Evolutionary conservation across 2,113 vertebrate species (phyloP).

Genomic region (Anoura caudifer): DNA sequence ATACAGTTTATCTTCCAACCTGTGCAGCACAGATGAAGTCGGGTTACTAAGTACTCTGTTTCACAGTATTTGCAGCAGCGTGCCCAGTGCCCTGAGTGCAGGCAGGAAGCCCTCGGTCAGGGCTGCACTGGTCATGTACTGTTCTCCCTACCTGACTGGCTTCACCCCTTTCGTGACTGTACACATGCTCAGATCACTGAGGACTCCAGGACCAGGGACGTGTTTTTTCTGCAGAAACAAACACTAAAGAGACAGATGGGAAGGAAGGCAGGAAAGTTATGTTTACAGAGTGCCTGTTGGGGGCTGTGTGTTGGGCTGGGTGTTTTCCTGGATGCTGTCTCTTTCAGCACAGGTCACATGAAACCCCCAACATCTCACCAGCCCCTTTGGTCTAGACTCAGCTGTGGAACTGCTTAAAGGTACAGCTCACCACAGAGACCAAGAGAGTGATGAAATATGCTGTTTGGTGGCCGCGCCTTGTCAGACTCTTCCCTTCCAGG

Average conservation of each 20-base stretch:
- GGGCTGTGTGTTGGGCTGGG: rapidly evolving
- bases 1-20: not conserved
- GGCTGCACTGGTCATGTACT: not conserved
- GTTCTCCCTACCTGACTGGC: not conserved
- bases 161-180: not conserved
- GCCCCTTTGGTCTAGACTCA: not conserved
- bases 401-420: not conserved
- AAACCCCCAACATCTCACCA: not conserved
- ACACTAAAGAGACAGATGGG: not conserved
- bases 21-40: too few species aligned
- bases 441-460: not conserved
- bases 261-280: not conserved
- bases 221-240: not conserved
- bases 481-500: not conserved
- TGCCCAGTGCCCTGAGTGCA: not conserved
- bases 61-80: not conserved
- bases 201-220: not conserved
- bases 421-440: not conserved
- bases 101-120: not conserved
- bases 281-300: not conserved
- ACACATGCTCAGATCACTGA: not conserved
- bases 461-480: not conserved
- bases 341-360: not conserved
- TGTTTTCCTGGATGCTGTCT: not conserved
- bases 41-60: not conserved